Conservation (phyloP, 64 coral and sea anemone genomes). For the Trachythela sp. region DNA sequence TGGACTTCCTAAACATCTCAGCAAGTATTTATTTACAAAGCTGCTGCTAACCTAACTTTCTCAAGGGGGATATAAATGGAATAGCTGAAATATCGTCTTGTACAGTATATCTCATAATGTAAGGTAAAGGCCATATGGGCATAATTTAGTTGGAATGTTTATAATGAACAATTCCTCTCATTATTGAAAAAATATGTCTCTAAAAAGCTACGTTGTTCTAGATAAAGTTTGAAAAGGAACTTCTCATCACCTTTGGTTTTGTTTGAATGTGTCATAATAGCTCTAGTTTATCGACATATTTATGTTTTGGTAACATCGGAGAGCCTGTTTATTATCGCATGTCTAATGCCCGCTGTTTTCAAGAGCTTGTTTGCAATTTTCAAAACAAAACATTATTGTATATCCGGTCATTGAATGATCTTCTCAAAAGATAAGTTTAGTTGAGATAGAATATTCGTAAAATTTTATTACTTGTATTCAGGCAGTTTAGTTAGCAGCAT, state of each 20-base stretch:
- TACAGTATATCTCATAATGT: neutral
- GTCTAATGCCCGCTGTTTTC: neutral
- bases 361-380: constrained; percentile 20
- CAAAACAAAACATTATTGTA: constrained; percentile 20
- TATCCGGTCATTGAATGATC: neutral
- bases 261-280: neutral
- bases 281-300: neutral
- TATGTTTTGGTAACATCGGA: neutral
- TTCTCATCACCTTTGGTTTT: neutral
- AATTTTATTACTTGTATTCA: neutral
- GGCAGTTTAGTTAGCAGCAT: neutral
- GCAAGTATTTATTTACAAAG: constrained; percentile 18
- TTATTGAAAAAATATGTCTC: constrained; percentile 7
- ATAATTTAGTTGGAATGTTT: constrained; percentile 22
- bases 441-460: neutral
- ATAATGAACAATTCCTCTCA: neutral
- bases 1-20: constrained; percentile 25
- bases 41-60: neutral
- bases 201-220: neutral
- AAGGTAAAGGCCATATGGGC: neutral
- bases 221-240: neutral
- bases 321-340: neutral
- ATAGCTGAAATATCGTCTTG: neutral
- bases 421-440: neutral
- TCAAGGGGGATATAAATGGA: neutral